Conservation (phyloP, 2,797 vertebrate genomes). For the Gallinago stenura region DNA sequence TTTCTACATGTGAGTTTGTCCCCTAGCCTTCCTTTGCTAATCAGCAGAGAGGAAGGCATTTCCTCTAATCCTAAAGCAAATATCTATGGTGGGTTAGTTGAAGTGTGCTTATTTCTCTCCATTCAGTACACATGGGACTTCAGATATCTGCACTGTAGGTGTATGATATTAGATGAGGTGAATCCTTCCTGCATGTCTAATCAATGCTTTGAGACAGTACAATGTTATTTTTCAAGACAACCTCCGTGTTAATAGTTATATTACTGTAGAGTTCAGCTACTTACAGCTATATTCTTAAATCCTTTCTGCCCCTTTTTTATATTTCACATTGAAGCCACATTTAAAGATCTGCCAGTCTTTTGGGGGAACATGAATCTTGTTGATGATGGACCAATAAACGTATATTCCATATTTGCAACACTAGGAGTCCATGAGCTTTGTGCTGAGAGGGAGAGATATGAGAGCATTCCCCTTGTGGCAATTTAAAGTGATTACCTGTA, state of each 20-base stretch:
- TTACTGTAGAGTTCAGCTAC: not conserved
- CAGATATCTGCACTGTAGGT: not conserved
- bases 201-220: not conserved
- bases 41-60: not conserved
- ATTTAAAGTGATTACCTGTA: conserved; percentile 41
- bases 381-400: not conserved
- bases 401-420: not conserved
- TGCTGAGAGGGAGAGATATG: not conserved
- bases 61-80: not conserved
- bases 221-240: not conserved
- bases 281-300: not conserved
- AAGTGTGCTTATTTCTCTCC: not conserved
- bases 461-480: not conserved
- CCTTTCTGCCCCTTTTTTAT: not conserved
- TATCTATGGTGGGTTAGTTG: not conserved
- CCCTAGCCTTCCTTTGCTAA: not conserved
- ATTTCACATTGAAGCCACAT: not conserved
- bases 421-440: not conserved
- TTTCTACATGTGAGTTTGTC: not conserved
- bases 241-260: not conserved
- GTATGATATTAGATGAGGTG: not conserved
- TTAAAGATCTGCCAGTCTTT: not conserved
- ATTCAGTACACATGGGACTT: not conserved
- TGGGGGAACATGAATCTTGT: not conserved
- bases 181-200: not conserved